A percentile compares a stretch with the other conserved stretches of the same genome.
Evolutionary conservation across 2,113 vertebrate genomes (phyloP).

Genomic region (Perca fluviatilis): DNA sequence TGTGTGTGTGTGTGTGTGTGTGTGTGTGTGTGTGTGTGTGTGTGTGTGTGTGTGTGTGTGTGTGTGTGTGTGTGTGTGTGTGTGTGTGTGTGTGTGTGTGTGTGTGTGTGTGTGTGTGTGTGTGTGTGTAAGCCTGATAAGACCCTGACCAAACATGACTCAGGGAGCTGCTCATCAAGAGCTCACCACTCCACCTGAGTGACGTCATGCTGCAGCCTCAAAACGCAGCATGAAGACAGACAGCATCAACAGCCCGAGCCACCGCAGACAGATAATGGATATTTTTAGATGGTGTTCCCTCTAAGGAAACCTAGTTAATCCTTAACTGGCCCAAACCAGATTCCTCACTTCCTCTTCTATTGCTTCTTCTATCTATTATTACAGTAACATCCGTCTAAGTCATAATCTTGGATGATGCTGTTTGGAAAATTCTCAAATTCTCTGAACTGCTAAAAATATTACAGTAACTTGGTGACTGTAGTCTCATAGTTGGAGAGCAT

Average conservation of each 20-base stretch:
- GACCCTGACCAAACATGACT: constrained; percentile 56
- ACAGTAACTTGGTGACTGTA: background rate
- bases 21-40: background rate
- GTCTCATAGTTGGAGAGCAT: background rate
- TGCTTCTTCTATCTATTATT: constrained; percentile 54
- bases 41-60: background rate
- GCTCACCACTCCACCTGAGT: constrained; percentile 52
- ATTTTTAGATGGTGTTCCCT: constrained; percentile 66
- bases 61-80: background rate
- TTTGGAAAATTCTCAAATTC: constrained; percentile 36
- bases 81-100: background rate
- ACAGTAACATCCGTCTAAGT: background rate
- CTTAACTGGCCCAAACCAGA: constrained; percentile 32
- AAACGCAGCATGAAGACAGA: constrained; percentile 27
- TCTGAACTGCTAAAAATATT: background rate
- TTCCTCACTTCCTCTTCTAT: constrained; percentile 31
- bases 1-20: background rate
- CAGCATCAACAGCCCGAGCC: constrained; percentile 7
- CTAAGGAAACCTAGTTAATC: constrained; percentile 58
- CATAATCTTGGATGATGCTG: constrained; percentile 13
- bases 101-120: background rate
- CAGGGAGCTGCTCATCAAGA: constrained; percentile 40
- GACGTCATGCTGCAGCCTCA: constrained; percentile 58
- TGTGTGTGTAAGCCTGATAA: constrained; percentile 42
- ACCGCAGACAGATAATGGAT: constrained; percentile 35